Percentiles rank a stretch among this genome's conserved stretches.
Conservation (phyloP, 1,140 invertebrate species). For the Scaptomyza pallida region DNA sequence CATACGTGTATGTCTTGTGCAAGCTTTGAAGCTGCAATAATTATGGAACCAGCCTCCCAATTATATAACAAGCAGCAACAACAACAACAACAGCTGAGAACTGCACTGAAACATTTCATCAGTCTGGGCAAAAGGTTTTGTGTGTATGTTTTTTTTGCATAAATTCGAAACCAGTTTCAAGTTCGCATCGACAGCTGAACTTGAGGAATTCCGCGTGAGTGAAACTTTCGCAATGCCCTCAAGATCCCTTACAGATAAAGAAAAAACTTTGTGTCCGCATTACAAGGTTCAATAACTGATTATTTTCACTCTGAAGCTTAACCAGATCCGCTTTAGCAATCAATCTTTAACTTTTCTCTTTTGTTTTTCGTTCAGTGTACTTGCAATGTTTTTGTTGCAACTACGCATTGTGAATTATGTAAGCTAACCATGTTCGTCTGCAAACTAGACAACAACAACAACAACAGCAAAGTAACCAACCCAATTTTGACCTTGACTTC, state of each 20-base stretch:
- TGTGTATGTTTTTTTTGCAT: neutral
- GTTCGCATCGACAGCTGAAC: conserved; percentile 35
- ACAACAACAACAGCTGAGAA: conserved; percentile 7
- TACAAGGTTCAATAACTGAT: neutral
- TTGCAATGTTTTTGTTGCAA: too few relatives aligned
- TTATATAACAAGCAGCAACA: conserved; percentile 27
- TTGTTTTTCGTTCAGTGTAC: too few relatives aligned
- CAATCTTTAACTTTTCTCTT: too few relatives aligned
- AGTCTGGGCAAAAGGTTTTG: conserved; percentile 17
- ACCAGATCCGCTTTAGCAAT: too few relatives aligned
- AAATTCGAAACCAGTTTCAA: conserved; percentile 56
- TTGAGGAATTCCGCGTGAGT: conserved; percentile 59
- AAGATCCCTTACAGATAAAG: conserved; percentile 34
- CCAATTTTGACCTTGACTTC: conserved; percentile 67
- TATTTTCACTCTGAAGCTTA: too few relatives aligned
- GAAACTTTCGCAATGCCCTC: conserved; percentile 61
- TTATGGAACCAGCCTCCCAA: conserved; percentile 6
- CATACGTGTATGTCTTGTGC: conserved; percentile 42
- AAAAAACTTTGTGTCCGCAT: conserved; percentile 24
- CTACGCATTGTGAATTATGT: conserved; percentile 26
- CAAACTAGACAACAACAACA: conserved; percentile 14
- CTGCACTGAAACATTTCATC: neutral
- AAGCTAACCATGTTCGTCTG: conserved; percentile 37
- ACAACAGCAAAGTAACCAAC: neutral
- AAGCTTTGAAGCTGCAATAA: conserved; percentile 46